Conservation (phyloP, 2,888 invertebrate genomes). For the Synanthedon tipuliformis region DNA sequence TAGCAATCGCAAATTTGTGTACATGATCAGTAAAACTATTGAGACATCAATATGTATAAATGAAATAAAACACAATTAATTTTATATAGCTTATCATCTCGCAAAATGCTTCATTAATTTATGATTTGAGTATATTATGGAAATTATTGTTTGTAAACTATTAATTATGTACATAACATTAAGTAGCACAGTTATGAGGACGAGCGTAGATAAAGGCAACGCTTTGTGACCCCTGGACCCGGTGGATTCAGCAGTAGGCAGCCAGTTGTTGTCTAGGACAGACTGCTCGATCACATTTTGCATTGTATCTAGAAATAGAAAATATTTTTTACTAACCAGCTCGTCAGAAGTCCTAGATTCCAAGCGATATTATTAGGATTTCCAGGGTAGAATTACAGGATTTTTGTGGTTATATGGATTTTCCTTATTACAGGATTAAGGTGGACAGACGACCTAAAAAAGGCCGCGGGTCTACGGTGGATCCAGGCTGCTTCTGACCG, state of each 20-base stretch:
- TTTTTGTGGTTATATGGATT: too few species aligned
- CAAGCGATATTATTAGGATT: too few species aligned
- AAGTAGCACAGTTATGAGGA: conserved; percentile 32
- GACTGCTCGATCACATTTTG: conserved; percentile 66
- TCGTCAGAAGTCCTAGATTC: too few species aligned
- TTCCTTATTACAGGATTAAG: too few species aligned
- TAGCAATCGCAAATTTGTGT: too few species aligned
- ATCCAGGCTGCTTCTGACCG: too few species aligned
- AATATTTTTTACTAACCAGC: too few species aligned
- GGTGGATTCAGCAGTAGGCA: conserved; percentile 56
- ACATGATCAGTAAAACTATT: too few species aligned
- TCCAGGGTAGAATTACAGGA: too few species aligned
- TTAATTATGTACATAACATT: conserved; percentile 23
- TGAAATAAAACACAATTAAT: not conserved
- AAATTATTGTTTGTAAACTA: conserved; percentile 20
- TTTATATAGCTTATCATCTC: conserved; percentile 44
- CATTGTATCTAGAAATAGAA: conserved; percentile 46
- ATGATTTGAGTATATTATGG: not conserved
- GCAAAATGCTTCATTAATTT: conserved; percentile 17
- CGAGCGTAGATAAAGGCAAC: conserved; percentile 29
- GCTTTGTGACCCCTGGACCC: conserved; percentile 33
- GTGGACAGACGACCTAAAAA: too few species aligned
- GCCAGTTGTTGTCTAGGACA: conserved; percentile 64
- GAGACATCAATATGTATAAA: not conserved
- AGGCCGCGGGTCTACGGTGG: too few species aligned